Percentiles rank a stretch among this genome's conserved stretches.
Conservation (phyloP, 2,113 vertebrate species). For the Gavia stellata region DNA sequence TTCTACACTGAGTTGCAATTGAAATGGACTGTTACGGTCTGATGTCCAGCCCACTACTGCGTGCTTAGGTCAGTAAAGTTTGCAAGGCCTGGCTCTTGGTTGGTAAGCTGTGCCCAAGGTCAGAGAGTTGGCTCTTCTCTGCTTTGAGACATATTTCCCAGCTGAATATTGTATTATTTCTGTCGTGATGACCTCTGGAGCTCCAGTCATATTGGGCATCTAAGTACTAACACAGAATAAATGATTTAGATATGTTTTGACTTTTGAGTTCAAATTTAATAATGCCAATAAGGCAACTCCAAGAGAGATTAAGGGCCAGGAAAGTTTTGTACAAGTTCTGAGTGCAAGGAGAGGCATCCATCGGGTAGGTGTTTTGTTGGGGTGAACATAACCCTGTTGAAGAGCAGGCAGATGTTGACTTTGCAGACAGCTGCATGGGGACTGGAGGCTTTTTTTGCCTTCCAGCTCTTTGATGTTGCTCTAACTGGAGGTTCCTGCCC, state of each 20-base stretch:
- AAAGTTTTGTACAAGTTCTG: neutral
- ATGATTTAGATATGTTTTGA: neutral
- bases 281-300: neutral
- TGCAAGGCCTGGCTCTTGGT: neutral
- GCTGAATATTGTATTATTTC: neutral
- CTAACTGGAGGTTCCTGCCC: neutral
- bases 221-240: neutral
- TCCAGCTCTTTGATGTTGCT: neutral
- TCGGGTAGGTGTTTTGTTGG: neutral
- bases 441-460: neutral
- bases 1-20: neutral
- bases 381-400: neutral
- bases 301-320: neutral
- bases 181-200: neutral
- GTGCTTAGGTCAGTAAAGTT: neutral
- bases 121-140: neutral
- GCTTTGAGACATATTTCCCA: neutral
- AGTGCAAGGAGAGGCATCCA: neutral
- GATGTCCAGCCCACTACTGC: neutral
- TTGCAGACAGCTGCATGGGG: neutral
- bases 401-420: neutral
- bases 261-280: neutral
- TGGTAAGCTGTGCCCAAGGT: neutral
- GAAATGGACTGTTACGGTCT: neutral
- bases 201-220: neutral